Evolutionary conservation across 1,140 invertebrate genomes (phyloP), one percentile per base, ranked within the genome.

Genomic region (Cepaea nemoralis): DNA sequence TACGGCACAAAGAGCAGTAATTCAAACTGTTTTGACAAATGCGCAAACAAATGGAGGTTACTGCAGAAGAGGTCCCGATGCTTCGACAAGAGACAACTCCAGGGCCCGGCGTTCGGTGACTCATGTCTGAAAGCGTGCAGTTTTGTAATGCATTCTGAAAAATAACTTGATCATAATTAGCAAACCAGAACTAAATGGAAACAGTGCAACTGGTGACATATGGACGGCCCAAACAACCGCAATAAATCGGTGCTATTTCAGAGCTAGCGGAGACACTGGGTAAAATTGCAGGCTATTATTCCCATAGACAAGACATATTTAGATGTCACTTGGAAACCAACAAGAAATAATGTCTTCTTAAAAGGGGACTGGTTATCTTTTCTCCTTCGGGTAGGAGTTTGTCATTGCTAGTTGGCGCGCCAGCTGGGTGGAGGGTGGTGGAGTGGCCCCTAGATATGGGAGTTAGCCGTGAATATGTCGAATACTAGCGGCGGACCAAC

Each of bases 1-100:
- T 31, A 63, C 59, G 27, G 59, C 59, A 27, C n/a, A 31, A 31
- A 63, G 59, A 31, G n/a, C 59, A 63, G 59, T 63, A 63, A 63
- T 63, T 63, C 59, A 31, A 63, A 63, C 59, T 63, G 59, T 63
- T 63, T 63, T 31, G 59, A 63, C 59, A 63, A 63, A 63, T 63
- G 59, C 33, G 59, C 59, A 63, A 63, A 63, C 59, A 63, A 63
- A 63, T 63, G 59, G 59, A 63, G 59, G 59, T 63, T 27, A 31
- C 59, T 63, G 2, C 33, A 1, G 59, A 6, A 63, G 22, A 31
- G n/a, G 59, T 63, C n/a, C 6, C 59, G 33, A 10, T 63, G n/a
- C 27, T 63, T 63, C 27, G 59, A 63, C 5, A 22, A 63, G 59
- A 31, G 6, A 27, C 27, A 63, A 5, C n/a, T 5, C 22, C 59